These are phyloP conservation scores for Plutomurus gul DNA, from an alignment of 1,140 invertebrate species.

Conservation along the genomic window DNA sequence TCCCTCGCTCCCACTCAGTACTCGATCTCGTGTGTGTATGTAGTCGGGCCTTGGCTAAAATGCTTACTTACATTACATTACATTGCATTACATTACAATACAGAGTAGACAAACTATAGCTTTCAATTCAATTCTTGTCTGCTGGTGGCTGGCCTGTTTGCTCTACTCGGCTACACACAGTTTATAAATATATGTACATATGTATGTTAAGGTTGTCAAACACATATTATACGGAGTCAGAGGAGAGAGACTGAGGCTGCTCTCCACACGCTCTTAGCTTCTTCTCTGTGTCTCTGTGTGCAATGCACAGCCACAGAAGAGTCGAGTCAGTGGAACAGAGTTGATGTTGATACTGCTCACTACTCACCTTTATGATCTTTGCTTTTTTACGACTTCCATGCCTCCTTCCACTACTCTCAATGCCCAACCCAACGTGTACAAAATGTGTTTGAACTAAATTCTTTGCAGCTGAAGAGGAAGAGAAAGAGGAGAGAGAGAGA, in stretches of 20 bases:
- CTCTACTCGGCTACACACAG: too few species aligned
- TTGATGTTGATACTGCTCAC: constrained; percentile 2
- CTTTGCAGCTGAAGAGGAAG: neutral
- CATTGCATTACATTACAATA: constrained; percentile 22
- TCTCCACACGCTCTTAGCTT: too few species aligned
- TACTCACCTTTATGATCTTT: constrained; percentile 3
- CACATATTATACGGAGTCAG: too few species aligned
- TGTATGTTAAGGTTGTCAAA: too few species aligned
- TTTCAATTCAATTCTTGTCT: constrained; percentile 21
- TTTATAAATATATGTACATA: too few species aligned
- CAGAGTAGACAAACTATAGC: neutral
- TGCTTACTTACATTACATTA: constrained; percentile 4
- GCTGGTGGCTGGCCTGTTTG: too few species aligned
- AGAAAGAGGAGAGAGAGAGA: neutral
- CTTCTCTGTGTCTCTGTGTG: too few species aligned
- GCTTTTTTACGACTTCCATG: constrained; percentile 10
- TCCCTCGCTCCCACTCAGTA: neutral
- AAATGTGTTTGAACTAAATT: constrained; percentile 27
- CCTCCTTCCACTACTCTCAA: neutral
- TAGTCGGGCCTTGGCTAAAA: neutral
- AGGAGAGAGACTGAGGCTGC: too few species aligned
- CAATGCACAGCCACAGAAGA: too few species aligned
- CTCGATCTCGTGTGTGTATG: neutral
- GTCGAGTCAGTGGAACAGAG: neutral
- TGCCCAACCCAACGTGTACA: too few species aligned